A percentile compares a stretch with the other conserved stretches of the same genome.
phyloP scores from a whole-genome alignment of 2,888 invertebrate species.

The Napeogenes inachia region DNA sequence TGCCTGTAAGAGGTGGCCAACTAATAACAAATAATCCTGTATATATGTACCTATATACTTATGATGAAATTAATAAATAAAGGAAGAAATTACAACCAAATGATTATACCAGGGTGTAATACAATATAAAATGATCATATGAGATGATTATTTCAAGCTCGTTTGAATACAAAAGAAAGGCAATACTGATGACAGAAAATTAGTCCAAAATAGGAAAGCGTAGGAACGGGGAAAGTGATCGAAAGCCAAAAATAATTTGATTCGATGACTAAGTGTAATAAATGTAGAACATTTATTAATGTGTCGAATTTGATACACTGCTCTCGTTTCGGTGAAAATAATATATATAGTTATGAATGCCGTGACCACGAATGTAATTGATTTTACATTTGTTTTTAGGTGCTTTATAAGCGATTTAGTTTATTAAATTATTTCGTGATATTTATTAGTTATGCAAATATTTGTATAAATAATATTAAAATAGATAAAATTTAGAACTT shows the following conservation, averaged over 20 bases:
- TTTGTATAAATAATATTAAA: too few species aligned
- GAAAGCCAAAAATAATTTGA: conserved; percentile 34
- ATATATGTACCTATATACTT: too few species aligned
- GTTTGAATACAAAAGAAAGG: conserved; percentile 11
- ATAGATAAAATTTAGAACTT: too few species aligned
- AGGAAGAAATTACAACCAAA: neutral
- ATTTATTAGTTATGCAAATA: too few species aligned
- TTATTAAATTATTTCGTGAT: too few species aligned
- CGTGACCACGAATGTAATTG: conserved; percentile 1
- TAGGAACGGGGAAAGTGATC: conserved; percentile 33
- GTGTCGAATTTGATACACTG: conserved; percentile 25
- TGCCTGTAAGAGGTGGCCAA: too few species aligned
- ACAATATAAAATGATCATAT: neutral
- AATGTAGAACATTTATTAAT: conserved; percentile 26
- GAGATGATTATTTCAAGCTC: conserved; percentile 4
- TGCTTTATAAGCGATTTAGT: neutral
- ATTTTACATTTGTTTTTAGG: neutral
- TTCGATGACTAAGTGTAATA: conserved; percentile 34
- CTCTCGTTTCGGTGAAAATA: conserved; percentile 23
- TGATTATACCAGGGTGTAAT: neutral
- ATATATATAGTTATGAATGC: conserved; percentile 7
- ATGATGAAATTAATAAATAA: too few species aligned
- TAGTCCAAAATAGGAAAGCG: conserved; percentile 47
- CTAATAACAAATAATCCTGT: too few species aligned
- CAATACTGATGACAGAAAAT: conserved; percentile 29